Evolutionary conservation across 1,140 invertebrate genomes (phyloP).

Genomic region (Drosophila ohnishii): DNA sequence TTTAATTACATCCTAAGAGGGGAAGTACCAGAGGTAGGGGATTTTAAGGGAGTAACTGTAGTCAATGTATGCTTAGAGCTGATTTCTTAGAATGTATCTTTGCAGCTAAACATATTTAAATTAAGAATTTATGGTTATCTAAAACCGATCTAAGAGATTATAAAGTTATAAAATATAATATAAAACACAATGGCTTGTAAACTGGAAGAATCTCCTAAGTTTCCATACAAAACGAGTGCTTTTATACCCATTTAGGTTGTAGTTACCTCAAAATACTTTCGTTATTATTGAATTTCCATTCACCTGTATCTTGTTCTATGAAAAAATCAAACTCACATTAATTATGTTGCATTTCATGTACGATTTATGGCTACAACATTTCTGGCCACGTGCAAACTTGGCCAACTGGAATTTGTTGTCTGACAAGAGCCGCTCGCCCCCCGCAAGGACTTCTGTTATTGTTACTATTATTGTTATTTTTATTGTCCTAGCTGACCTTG

Average conservation of each 20-base stretch:
- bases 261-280: neutral
- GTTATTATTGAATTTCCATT: constrained; percentile 1
- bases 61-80: too few relatives aligned
- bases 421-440: constrained; percentile 4
- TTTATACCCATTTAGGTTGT: neutral
- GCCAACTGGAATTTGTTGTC: constrained; percentile 17
- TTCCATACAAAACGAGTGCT: neutral
- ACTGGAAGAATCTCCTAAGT: neutral
- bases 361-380: constrained; percentile 17
- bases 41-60: neutral
- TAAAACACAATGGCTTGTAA: neutral
- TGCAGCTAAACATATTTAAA: neutral
- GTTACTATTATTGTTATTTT: constrained; percentile 31
- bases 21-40: neutral
- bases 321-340: constrained; percentile 7
- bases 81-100: neutral
- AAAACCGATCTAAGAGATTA: too few relatives aligned
- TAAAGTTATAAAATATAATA: neutral
- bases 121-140: neutral
- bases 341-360: constrained; percentile 23
- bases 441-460: constrained; percentile 4
- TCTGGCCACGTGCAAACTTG: neutral
- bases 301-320: neutral
- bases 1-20: neutral
- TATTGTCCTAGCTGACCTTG: constrained; percentile 22